A percentile compares a stretch with the other conserved stretches of the same genome.
phyloP scores from a whole-genome alignment of 2,888 invertebrate genomes.

The Serrognathus titanus region DNA sequence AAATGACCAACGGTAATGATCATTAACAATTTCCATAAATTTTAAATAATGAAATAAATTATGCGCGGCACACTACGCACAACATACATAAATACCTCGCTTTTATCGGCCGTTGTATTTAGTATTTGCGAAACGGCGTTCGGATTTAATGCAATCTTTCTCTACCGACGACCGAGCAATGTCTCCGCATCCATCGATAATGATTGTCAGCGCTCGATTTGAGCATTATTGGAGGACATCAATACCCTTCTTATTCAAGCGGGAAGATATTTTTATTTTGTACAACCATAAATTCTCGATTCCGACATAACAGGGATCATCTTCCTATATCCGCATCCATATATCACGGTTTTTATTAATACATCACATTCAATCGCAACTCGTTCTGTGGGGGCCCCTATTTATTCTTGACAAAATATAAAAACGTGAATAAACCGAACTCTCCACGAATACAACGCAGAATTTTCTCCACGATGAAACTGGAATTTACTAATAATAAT shows the following conservation, averaged over 20 bases:
- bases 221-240: slow-evolving; percentile 28
- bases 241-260: slow-evolving; percentile 27
- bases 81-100: slow-evolving; percentile 2
- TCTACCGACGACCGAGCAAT: slow-evolving; percentile 21
- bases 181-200: slow-evolving; percentile 24
- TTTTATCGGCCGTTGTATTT: slow-evolving; percentile 4
- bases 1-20: too few species aligned
- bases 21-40: too few species aligned
- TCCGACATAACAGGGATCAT: slow-evolving; percentile 31
- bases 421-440: too few species aligned
- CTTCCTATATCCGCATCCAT: slow-evolving; percentile 28
- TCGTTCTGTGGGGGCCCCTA: neutral
- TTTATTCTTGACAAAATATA: too few species aligned
- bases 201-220: slow-evolving; percentile 28
- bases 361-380: slow-evolving; percentile 17
- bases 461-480: too few species aligned
- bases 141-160: slow-evolving; percentile 19
- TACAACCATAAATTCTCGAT: slow-evolving; percentile 29
- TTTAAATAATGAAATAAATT: too few species aligned
- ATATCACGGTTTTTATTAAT: slow-evolving; percentile 28
- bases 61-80: neutral
- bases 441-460: too few species aligned
- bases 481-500: too few species aligned
- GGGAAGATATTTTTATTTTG: slow-evolving; percentile 30
- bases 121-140: slow-evolving; percentile 18